Evolutionary conservation across 2,888 invertebrate genomes (phyloP), one percentile per base, ranked within the genome.

Genomic region (Drosophila bunnanda): DNA sequence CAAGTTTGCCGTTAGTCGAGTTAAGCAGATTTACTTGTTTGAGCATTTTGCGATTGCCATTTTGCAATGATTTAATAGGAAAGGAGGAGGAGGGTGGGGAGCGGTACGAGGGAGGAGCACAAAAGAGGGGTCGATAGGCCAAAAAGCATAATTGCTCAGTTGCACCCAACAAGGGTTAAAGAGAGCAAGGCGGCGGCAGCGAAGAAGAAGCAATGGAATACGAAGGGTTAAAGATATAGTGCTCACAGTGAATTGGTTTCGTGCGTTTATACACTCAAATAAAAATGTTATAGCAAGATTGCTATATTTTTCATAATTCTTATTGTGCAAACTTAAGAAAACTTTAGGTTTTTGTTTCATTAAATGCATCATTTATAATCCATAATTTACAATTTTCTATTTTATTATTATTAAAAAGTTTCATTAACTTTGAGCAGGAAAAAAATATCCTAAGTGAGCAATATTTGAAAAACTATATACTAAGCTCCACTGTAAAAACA

Each of bases 21-120:
- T 66, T 79, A 77, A 85, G 83, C 76, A 65, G 81, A 86, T 82
- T 82, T 82, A 79, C 82, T 66, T 73, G 81, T 79, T 75, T 77
- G 66, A 50, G 68, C 77, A 75, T 80, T 81, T 78, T 71, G 78
- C 82, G 50, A 61, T 61, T 60, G 60, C 54, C 70, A 75, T 81
- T 83, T 77, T 60, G 71, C 82, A 79, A 79, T 77, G 80, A 70
- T 75, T 80, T 77, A 60, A 52, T 43, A 44, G 60, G 44, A 32
- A 32, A 30, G 32, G 28, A 10, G 4, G 4, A 25, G 36, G 39
- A 10, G 41, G 28, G 54, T 46, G 38, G 39, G 15, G 17, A 8
- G n/a, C 17, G 13, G 15, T 7, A 34, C 38, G 25, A n/a, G 43
- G 55, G 53, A 13, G 39, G 56, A 44, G 36, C 28, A 28, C 12